Base-by-base conservation (phyloP, 53 echinoderm and acorn worm genomes). In the Henricia sp. region DNA sequence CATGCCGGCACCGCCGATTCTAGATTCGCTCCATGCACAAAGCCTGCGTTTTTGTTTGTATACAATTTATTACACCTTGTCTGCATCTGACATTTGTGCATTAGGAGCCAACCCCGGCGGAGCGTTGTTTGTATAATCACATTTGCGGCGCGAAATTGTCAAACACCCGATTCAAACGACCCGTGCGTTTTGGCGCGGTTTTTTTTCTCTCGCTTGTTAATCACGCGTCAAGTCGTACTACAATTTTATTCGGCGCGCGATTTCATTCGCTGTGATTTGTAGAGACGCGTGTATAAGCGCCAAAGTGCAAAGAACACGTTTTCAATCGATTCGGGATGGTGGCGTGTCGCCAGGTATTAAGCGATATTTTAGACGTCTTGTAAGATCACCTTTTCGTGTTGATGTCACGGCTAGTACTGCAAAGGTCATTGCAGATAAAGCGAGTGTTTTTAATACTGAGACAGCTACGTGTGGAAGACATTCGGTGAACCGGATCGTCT, bases 321-420 rank as follows among this genome's bases (percentile, higher is more conserved):
- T 60, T 30, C 3, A 13, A 32, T 32, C 33, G 32, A 60, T 11
- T 30, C 62, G 24, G 14, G 6, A 34, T 19, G 33, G 33, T 32
- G 62, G 30, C n/a, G n/a, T 60, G 62, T 60, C 62, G 33, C 62
- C 11, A 13, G 29, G 32, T 3, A n/a, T n/a, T n/a, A n/a, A 60
- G 30, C 17, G 33, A 60, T 60, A 60, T 60, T 60, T 60, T 60
- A 16, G 62, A 3, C 62, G 62, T 60, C 62, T 32, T 13, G 33
- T 8, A 34, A 23, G 33, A 60, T 60, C 60, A 14, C 16, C 3
- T 32, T 12, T 12, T 34, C 20, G 32, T 57, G 57, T 57, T 57
- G n/a, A n/a, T n/a, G n/a, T n/a, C n/a, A n/a, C n/a, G n/a, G n/a
- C n/a, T n/a, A n/a, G n/a, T n/a, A n/a, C n/a, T n/a, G n/a, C n/a